A percentile compares a stretch with the other conserved stretches of the same genome.
These are phyloP conservation scores for Hemichromis elongatus DNA, from an alignment of 2,113 vertebrate genomes.

Conservation along the genomic window DNA sequence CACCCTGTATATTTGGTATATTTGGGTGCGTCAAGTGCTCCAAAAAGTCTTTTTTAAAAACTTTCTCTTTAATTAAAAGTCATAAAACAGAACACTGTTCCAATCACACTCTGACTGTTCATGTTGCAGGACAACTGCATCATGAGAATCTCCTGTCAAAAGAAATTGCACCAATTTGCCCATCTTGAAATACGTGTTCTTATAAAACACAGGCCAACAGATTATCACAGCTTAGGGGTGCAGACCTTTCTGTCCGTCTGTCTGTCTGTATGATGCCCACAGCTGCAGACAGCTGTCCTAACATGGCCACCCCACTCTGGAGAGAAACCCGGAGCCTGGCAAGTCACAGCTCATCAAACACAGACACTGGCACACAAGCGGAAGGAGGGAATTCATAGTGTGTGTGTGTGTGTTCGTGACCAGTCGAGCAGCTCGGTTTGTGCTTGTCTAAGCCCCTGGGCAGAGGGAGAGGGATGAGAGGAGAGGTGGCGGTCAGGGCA, in stretches of 20 bases:
- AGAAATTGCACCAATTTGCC: not conserved
- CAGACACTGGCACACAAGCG: conserved; percentile 30
- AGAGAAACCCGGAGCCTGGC: conserved; percentile 1
- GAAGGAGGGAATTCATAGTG: conserved; percentile 34
- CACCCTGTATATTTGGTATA: not conserved
- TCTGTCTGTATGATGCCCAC: conserved; percentile 11
- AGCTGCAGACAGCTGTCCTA: conserved; percentile 49
- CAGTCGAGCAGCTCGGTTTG: conserved; percentile 45
- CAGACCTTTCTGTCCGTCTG: not conserved
- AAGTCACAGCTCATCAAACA: conserved; percentile 61
- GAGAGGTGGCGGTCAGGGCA: conserved; percentile 43
- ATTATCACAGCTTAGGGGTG: conserved; percentile 11
- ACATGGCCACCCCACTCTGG: conserved; percentile 39
- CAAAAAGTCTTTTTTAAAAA: not conserved
- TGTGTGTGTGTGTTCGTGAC: conserved; percentile 25
- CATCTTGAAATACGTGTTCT: not conserved
- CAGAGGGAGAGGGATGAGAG: conserved; percentile 11
- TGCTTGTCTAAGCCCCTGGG: conserved; percentile 40
- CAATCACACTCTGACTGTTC: not conserved
- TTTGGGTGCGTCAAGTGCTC: not conserved
- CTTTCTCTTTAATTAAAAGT: not conserved
- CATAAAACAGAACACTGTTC: not conserved
- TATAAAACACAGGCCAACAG: not conserved
- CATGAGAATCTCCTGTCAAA: not conserved
- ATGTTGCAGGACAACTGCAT: not conserved